Base-by-base conservation (phyloP, 2,797 vertebrate species). In the Huso huso region DNA sequence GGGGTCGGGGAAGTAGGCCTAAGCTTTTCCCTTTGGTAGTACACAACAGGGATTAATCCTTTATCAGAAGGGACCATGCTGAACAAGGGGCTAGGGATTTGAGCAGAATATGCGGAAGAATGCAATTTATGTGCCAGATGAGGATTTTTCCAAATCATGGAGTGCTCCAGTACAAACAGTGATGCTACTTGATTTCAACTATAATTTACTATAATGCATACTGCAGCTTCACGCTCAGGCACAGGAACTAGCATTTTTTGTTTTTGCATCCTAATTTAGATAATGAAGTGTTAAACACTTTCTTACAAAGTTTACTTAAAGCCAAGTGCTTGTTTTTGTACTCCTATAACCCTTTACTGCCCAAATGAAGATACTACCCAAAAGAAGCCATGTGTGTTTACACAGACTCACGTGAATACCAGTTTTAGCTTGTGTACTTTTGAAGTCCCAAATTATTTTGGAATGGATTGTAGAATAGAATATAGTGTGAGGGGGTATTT, bases 101-200 rank as follows among this genome's bases (percentile, higher is more conserved):
- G 8, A 48, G 18, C 65, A 63, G 68, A 51, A 66, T 74, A 72
- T 68, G 64, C 70, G 62, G 69, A 74, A 71, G 70, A 74, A 69
- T 61, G 61, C 70, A 75, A 71, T 77, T 75, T 72, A 65, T 72
- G 72, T 75, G 75, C 75, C 73, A 70, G 70, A 71, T 76, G 51
- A 1, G 64, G 68, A 72, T 64, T 73, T 75, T 77, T 76, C 79
- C 76, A 75, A 74, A 62, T 64, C 23, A 48, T 4, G n/a, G 13
- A 7, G 50, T 10, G 23, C 9, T 11, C 23, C 23, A 15, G 48
- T 66, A 70, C 62, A 75, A 71, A 76, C 76, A 73, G 72, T 70
- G 69, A 71, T 60, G 8, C n/a, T 71, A 77, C 74, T 57, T 53
- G 70, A 64, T 65, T 73, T 71, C 74, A 74, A 74, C 68, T 37